phyloP scores from a whole-genome alignment of 2,888 invertebrate genomes.

The Lysandra coridon region DNA sequence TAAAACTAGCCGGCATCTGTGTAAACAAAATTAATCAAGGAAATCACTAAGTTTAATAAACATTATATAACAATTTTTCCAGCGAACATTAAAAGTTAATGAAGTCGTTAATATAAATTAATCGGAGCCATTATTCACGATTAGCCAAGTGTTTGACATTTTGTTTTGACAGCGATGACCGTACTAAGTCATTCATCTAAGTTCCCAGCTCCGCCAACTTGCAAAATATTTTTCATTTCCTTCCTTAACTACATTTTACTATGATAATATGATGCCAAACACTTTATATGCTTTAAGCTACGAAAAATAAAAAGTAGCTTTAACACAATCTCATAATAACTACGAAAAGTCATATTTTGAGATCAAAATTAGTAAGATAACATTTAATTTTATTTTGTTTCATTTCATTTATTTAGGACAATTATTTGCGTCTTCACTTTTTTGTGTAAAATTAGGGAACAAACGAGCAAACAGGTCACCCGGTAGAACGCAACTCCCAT shows the following conservation, averaged over 20 bases:
- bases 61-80: not conserved
- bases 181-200: not conserved
- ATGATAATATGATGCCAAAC: not conserved
- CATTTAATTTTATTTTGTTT: no score
- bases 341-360: no score
- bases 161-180: conserved; percentile 7
- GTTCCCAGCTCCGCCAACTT: not conserved
- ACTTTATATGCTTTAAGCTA: no score
- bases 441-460: no score
- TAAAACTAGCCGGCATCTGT: no score
- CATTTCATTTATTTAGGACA: no score
- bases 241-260: not conserved
- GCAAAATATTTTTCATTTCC: not conserved
- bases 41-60: not conserved
- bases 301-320: no score
- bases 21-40: not conserved
- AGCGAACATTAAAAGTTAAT: not conserved
- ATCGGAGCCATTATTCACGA: not conserved
- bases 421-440: no score
- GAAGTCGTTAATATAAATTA: not conserved
- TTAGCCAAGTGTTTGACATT: conserved; percentile 7
- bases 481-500: no score
- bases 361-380: no score
- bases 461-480: no score
- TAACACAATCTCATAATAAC: no score